These are phyloP conservation scores for Bradysia coprophila DNA, from an alignment of 1,140 invertebrate genomes.

Conservation along the genomic window DNA sequence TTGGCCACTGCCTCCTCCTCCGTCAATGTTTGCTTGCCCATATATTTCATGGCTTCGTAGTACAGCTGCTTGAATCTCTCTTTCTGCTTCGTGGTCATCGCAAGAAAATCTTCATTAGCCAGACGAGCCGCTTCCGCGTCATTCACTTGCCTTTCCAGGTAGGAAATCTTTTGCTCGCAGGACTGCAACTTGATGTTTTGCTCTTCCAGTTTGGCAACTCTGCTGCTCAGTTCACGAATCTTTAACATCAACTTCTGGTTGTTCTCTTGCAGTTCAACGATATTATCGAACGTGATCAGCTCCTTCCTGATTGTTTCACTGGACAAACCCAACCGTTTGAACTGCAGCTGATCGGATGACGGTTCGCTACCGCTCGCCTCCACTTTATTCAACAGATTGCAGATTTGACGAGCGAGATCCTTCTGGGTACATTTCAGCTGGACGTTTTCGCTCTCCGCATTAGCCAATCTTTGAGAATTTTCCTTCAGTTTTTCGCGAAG, in stretches of 20 bases:
- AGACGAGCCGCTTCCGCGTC: conserved; percentile 52
- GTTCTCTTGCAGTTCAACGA: conserved; percentile 70
- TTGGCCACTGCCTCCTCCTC: conserved; percentile 5
- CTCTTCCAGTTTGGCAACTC: conserved; percentile 59
- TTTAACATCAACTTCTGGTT: conserved; percentile 68
- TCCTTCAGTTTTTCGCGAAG: conserved; percentile 50
- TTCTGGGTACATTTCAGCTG: conserved; percentile 51
- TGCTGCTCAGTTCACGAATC: conserved; percentile 62
- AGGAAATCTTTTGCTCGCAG: conserved; percentile 18
- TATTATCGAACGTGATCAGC: conserved; percentile 73
- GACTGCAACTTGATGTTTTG: conserved; percentile 27
- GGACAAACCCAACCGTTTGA: conserved; percentile 15
- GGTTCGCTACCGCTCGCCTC: conserved; percentile 52
- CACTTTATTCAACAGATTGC: conserved; percentile 67
- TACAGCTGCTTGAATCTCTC: conserved; percentile 78
- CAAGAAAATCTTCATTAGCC: conserved; percentile 61
- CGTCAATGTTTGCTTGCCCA: conserved; percentile 4
- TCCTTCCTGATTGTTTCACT: conserved; percentile 60
- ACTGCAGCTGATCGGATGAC: conserved; percentile 17
- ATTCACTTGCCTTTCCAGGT: conserved; percentile 27
- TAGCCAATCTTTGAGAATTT: conserved; percentile 37
- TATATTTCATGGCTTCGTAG: conserved; percentile 39
- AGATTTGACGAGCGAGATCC: conserved; percentile 63
- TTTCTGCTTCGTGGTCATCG: conserved; percentile 57
- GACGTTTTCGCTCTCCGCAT: conserved; percentile 54